Base-by-base conservation (phyloP, 1,140 invertebrate genomes). In the Theocolax elegans region DNA sequence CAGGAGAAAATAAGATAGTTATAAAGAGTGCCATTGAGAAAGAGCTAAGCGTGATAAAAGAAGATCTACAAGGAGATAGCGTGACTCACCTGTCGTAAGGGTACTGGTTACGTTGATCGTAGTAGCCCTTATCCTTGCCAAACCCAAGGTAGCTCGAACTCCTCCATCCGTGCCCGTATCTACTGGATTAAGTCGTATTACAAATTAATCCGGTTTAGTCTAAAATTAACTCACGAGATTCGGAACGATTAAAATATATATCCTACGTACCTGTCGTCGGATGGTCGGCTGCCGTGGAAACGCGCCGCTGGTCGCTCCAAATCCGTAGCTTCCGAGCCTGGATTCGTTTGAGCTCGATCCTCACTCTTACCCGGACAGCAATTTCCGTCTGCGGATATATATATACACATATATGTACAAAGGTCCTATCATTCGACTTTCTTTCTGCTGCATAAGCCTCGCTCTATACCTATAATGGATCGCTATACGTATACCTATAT, bases 271-370 rank as follows among this genome's bases (percentile, higher is more conserved):
- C 70, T 72, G 48, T 72, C 64, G 56, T 72, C 70, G 6, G 8
- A 31, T n/a, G 62, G 69, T 6, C 58, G 60, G 70, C 67, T 72
- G 10, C 70, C 70, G 64, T 72, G 70, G 64, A 51, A 72, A 67
- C 70, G 70, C 0, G 58, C 31, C 6, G 56, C 44, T 4, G 62
- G 59, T 17, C 40, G 35, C 23, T 62, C 49, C n/a, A 70, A 49
- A 0, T 70, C 58, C 13, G 13, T 8, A 7, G 29, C 40, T n/a
- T 62, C 67, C 1, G 29, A 51, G 35, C 27, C 27, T n/a, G 31
- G 31, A 35, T 6, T 6, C 10, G 10, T 35, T 6, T 35, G 31
- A 35, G 31, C 31, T 10, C 31, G 31, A 35, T 35, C 31, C 31
- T n/a, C n/a, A n/a, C n/a, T n/a, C n/a, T n/a, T n/a, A n/a, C n/a